Percentiles rank a stretch among this genome's conserved stretches.
Conservation (phyloP, 2,113 vertebrate genomes). For the Cynocephalus volans region DNA sequence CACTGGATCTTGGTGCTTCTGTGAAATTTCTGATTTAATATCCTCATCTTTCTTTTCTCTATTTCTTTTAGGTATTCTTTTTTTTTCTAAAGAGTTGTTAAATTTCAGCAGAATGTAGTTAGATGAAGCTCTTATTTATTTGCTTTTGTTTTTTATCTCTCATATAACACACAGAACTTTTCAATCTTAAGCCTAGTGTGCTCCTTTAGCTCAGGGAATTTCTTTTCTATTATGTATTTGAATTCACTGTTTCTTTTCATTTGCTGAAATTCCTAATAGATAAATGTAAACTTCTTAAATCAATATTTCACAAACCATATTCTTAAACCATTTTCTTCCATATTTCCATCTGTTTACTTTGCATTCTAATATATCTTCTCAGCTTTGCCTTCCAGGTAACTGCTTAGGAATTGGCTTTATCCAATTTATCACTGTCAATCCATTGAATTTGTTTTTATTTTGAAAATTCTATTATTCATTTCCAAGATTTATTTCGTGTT, state of each 20-base stretch:
- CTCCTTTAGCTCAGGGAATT: background rate
- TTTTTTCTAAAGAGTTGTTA: background rate
- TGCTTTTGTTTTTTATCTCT: background rate
- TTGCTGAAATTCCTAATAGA: background rate
- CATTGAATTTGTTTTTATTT: slow-evolving; percentile 24
- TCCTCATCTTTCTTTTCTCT: background rate
- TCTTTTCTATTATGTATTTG: background rate
- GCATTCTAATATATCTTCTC: background rate
- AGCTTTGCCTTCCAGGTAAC: background rate
- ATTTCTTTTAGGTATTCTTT: background rate
- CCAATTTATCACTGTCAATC: background rate
- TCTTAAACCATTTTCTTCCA: background rate
- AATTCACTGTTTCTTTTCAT: background rate
- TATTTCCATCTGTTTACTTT: background rate
- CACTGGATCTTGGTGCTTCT: background rate
- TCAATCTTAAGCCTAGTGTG: background rate
- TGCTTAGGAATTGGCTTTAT: slow-evolving; percentile 11
- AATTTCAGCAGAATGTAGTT: background rate
- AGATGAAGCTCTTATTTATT: background rate
- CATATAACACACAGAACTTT: background rate
- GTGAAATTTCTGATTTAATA: background rate
- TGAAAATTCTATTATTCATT: background rate
- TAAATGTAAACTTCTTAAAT: background rate
- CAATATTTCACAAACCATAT: background rate
- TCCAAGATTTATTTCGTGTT: slow-evolving; percentile 4